Evolutionary conservation across 2,797 vertebrate species (phyloP), one percentile per base, ranked within the genome.

Genomic region (Premnoplex brunnescens): DNA sequence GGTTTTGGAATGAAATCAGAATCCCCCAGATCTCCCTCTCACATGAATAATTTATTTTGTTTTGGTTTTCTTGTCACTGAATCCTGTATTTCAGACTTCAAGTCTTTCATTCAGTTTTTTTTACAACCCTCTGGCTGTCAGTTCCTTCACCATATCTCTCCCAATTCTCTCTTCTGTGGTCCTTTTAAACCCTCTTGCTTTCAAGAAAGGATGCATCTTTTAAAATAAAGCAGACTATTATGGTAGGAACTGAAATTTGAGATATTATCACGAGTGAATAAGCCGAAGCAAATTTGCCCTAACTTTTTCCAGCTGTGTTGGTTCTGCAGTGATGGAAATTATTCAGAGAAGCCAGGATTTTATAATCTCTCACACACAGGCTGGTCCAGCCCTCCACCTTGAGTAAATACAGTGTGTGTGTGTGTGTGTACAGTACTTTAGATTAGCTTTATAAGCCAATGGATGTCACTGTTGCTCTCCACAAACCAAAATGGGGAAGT

Each of bases 391-490:
- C 54, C 55, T 76, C 72, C 72, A 63, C 68, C 84, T 49, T 79
- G 41, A 49, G 59, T 39, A 88, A 84, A 94, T 7, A 81, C 6
- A 10, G 10, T 3, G 4, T 75, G 30, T 67, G 48, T 46, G 48
- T 46, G 10, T 4, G 4, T 75, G 27, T 60, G 48, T 43, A 43
- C 77, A 81, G 44, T 10, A 18, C 74, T 82, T 85, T 34, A 73
- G 91, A 77, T 93, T 60, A 96, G 88, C 48, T 89, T 68, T 68
- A 67, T 8, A 92, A 91, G 77, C 96, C 97, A 95, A 97, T 51
- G 98, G 97, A 98, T 97, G 97, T 98, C 97, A 97, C 96, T 97
- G 94, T 96, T 96, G 97, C 63, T 71, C 95, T 85, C 55, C 7
- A 76, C 43, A 95, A 95, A 85, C 19, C 58, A 59, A 86, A 85